A percentile compares a stretch with the other conserved stretches of the same genome.
phyloP scores from a whole-genome alignment of 2,797 vertebrate species.

The Danio albolineatus region DNA sequence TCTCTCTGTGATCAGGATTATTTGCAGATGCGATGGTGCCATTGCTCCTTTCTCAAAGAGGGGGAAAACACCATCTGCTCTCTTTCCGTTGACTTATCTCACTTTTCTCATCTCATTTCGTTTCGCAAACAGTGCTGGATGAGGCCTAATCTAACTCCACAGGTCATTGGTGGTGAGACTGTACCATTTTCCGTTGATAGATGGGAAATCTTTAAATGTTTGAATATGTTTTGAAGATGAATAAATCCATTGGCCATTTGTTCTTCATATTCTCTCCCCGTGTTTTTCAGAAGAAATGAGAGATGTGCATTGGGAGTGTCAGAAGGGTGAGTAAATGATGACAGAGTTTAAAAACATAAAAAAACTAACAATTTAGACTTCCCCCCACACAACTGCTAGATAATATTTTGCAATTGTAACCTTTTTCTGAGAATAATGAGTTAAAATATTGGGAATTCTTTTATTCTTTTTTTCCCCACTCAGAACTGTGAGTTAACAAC shows the following conservation, averaged over 20 bases:
- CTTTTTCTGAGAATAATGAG: too few relatives aligned
- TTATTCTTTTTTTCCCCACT: too few relatives aligned
- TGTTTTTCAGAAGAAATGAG: background rate
- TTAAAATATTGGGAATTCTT: too few relatives aligned
- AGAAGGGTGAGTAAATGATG: background rate
- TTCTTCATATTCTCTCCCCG: background rate
- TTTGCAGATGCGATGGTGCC: constrained; percentile 63
- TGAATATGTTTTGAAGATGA: background rate
- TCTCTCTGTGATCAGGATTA: constrained; percentile 57
- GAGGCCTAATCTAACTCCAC: constrained; percentile 22
- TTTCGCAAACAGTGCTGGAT: constrained; percentile 52
- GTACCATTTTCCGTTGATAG: background rate
- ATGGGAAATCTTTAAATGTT: background rate
- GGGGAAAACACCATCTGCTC: constrained; percentile 63
- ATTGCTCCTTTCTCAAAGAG: constrained; percentile 49
- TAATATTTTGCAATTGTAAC: too few relatives aligned
- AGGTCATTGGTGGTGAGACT: background rate
- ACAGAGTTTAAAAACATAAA: background rate
- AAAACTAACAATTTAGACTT: too few relatives aligned
- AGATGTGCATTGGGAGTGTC: background rate
- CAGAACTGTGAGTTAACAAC: too few relatives aligned
- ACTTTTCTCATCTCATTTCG: constrained; percentile 17
- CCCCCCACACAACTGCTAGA: too few relatives aligned
- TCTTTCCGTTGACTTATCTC: constrained; percentile 61
- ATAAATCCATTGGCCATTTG: background rate